These are phyloP conservation scores for Montipora efflorescens DNA, from an alignment of 64 coral and sea anemone genomes.

Conservation along the genomic window DNA sequence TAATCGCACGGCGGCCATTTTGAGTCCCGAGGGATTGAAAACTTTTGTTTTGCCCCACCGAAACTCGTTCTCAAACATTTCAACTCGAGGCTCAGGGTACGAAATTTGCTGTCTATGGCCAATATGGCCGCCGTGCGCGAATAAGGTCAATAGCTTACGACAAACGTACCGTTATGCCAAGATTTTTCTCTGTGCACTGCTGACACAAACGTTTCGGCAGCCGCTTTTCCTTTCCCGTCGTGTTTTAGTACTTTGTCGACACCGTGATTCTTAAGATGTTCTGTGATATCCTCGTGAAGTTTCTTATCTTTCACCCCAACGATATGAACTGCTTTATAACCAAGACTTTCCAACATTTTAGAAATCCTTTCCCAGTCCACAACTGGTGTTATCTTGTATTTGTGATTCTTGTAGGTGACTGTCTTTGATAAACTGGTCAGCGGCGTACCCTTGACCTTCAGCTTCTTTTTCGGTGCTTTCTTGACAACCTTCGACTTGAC, in stretches of 20 bases:
- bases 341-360: constrained; percentile 87
- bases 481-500: constrained; percentile 24
- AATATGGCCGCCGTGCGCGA: too few species aligned
- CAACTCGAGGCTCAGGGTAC: too few species aligned
- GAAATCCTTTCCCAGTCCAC: constrained; percentile 92
- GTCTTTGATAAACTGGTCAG: constrained; percentile 87
- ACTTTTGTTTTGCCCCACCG: too few species aligned
- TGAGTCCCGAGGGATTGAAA: too few species aligned
- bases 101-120: too few species aligned
- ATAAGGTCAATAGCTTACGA: not conserved
- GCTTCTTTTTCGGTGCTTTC: constrained; percentile 8
- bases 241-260: constrained; percentile 55
- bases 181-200: constrained; percentile 90
- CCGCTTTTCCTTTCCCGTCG: constrained; percentile 59
- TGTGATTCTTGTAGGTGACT: constrained; percentile 89
- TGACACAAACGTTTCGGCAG: constrained; percentile 84
- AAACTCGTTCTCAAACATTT: too few species aligned
- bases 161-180: constrained; percentile 78
- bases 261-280: constrained; percentile 72
- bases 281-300: constrained; percentile 74
- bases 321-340: constrained; percentile 90
- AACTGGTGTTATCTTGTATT: constrained; percentile 91
- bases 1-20: too few species aligned
- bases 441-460: constrained; percentile 80
- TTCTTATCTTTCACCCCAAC: constrained; percentile 77